A percentile compares a stretch with the other conserved stretches of the same genome.
These are phyloP conservation scores for Meta bourneti DNA, from an alignment of 2,888 invertebrate species.

Conservation along the genomic window DNA sequence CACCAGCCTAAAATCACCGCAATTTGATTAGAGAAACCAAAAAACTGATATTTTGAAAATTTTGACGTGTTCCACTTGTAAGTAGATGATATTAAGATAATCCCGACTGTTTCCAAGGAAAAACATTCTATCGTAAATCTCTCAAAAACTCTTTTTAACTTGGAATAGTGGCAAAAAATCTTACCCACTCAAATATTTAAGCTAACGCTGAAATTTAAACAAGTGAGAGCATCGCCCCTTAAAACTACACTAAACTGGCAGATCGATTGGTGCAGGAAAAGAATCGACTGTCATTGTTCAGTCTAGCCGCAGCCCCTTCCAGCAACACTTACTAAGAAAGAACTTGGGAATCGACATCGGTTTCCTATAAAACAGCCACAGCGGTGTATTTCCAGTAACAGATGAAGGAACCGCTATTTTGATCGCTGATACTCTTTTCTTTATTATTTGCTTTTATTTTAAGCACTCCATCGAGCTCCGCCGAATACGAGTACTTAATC, in stretches of 20 bases:
- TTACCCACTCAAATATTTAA: slow-evolving; percentile 42
- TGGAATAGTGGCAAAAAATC: too few relatives aligned
- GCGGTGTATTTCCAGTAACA: slow-evolving; percentile 11
- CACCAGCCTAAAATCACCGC: too few relatives aligned
- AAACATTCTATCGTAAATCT: too few relatives aligned
- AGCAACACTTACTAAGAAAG: slow-evolving; percentile 12
- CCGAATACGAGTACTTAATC: neutral
- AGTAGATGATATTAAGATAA: too few relatives aligned
- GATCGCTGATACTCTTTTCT: slow-evolving; percentile 28
- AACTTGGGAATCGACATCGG: slow-evolving; percentile 44
- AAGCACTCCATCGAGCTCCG: neutral
- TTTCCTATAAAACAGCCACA: slow-evolving; percentile 50
- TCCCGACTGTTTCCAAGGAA: too few relatives aligned
- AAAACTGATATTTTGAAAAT: too few relatives aligned
- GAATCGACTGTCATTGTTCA: slow-evolving; percentile 50
- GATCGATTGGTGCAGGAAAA: slow-evolving; percentile 29
- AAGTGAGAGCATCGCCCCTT: neutral
- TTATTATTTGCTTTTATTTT: neutral
- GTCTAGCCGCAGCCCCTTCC: slow-evolving; percentile 17
- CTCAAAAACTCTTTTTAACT: too few relatives aligned
- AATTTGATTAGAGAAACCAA: too few relatives aligned
- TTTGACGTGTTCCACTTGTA: too few relatives aligned
- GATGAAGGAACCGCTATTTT: slow-evolving; percentile 17
- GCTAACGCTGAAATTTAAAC: slow-evolving; percentile 29
- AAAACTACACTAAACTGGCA: neutral